These are phyloP conservation scores for Anisognathus igniventris DNA, from an alignment of 2,797 vertebrate genomes.

Conservation along the genomic window DNA sequence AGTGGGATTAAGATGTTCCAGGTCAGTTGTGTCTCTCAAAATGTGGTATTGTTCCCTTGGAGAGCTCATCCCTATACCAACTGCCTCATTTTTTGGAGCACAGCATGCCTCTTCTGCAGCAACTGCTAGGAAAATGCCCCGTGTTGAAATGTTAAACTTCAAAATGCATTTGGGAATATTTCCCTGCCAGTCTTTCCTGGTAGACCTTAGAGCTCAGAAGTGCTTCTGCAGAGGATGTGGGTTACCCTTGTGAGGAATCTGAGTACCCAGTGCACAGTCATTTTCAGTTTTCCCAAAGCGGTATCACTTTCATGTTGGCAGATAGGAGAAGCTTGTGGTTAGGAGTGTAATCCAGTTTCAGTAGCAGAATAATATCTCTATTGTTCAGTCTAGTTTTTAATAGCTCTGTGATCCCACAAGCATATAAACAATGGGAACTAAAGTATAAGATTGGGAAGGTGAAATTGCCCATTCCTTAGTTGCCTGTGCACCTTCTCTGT, in stretches of 20 bases:
- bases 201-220: background rate
- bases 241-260: background rate
- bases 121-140: background rate
- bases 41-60: background rate
- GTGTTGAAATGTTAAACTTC: background rate
- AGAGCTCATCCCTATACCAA: background rate
- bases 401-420: background rate
- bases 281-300: background rate
- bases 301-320: background rate
- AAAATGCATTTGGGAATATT: background rate
- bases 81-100: background rate
- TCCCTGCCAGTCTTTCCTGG: background rate
- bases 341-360: background rate
- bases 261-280: background rate
- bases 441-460: background rate
- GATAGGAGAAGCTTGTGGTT: background rate
- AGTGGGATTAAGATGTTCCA: background rate
- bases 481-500: background rate
- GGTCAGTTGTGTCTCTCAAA: background rate
- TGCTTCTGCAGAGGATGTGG: background rate
- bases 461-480: background rate
- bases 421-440: background rate
- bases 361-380: background rate
- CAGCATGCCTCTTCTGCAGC: background rate
- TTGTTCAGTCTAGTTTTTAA: background rate